A percentile compares a stretch with the other conserved stretches of the same genome.
Evolutionary conservation across 2,797 vertebrate species (phyloP).

Genomic region (Taenioides sp.): DNA sequence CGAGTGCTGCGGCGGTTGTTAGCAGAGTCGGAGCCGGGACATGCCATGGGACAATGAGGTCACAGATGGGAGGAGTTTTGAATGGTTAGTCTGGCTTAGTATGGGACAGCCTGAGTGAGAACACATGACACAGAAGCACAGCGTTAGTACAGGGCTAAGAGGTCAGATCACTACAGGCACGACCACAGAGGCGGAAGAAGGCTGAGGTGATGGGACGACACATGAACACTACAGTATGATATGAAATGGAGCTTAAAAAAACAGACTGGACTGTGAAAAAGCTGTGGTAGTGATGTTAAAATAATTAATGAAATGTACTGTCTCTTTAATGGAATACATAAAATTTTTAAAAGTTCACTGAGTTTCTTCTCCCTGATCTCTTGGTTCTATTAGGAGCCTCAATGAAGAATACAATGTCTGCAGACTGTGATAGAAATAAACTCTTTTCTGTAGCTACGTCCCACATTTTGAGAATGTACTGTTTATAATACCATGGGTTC

Average conservation of each 20-base stretch:
- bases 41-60: conserved; percentile 83
- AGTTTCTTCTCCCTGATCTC: neutral
- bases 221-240: conserved; percentile 44
- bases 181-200: conserved; percentile 53
- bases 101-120: conserved; percentile 56
- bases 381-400: neutral
- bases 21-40: conserved; percentile 76
- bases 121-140: conserved; percentile 51
- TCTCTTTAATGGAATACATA: conserved; percentile 9
- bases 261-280: conserved; percentile 10
- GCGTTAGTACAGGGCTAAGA: conserved; percentile 46
- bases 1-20: conserved; percentile 61
- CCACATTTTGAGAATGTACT: neutral
- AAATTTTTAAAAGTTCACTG: neutral
- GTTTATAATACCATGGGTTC: neutral
- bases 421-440: neutral
- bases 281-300: conserved; percentile 22
- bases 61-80: conserved; percentile 49
- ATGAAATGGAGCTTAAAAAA: conserved; percentile 48
- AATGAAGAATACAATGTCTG: neutral
- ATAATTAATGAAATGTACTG: neutral
- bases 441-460: neutral
- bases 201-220: conserved; percentile 48
- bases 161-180: conserved; percentile 78
- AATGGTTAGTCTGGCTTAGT: conserved; percentile 45